phyloP scores from a whole-genome alignment of 2,797 vertebrate genomes.

The Mionectes olivaceus region DNA sequence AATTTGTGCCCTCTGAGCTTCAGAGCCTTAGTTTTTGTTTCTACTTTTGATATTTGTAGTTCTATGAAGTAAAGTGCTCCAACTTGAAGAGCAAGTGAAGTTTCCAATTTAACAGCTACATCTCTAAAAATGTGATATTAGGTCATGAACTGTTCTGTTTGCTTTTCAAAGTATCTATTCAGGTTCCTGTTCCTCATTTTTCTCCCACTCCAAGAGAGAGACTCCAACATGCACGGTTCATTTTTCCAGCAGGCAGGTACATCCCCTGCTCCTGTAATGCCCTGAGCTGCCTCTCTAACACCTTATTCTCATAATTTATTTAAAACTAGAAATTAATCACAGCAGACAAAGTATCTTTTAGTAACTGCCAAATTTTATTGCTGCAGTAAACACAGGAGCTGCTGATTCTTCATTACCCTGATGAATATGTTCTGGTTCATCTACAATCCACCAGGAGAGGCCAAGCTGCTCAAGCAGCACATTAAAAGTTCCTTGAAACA shows the following conservation, averaged over 20 bases:
- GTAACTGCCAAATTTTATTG: background rate
- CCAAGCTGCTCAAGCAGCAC: background rate
- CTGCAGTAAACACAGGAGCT: background rate
- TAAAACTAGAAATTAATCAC: background rate
- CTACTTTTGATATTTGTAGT: background rate
- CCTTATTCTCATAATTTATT: background rate
- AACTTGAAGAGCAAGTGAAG: background rate
- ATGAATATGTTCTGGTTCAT: background rate
- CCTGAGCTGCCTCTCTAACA: background rate
- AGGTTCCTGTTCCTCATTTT: background rate
- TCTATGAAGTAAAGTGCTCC: background rate
- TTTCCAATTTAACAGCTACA: background rate
- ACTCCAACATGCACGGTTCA: fast-evolving
- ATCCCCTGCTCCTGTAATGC: background rate
- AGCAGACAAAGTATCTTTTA: background rate
- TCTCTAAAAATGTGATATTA: background rate
- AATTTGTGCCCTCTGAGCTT: background rate
- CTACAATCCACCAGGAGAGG: background rate
- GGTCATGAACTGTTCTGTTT: background rate
- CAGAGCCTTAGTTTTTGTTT: background rate
- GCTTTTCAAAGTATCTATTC: background rate
- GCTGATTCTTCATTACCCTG: background rate
- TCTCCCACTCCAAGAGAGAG: background rate
- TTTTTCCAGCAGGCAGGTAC: background rate
- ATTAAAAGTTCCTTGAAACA: background rate